These are phyloP conservation scores for Crotalus tigris DNA, from an alignment of 2,113 vertebrate species.

Conservation along the genomic window DNA sequence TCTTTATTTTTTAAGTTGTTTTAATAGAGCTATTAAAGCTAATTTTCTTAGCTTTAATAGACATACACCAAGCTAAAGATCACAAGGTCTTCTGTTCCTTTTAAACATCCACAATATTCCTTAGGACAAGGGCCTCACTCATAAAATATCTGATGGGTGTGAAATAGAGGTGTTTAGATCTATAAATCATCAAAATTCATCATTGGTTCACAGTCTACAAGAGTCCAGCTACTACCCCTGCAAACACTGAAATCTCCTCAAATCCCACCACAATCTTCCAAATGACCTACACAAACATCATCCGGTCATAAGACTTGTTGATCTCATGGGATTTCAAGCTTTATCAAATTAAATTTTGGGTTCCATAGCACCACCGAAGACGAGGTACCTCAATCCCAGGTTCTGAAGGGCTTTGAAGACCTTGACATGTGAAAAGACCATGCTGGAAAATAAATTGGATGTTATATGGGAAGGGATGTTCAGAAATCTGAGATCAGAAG, in stretches of 20 bases:
- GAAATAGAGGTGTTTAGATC: neutral
- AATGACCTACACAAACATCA: neutral
- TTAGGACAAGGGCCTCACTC: neutral
- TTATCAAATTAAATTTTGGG: neutral
- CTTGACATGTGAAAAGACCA: neutral
- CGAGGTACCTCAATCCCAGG: neutral
- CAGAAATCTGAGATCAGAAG: neutral
- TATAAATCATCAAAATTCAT: neutral
- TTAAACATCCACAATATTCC: neutral
- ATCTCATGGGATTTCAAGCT: neutral
- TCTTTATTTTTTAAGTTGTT: neutral
- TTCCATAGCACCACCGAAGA: neutral
- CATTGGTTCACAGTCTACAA: neutral
- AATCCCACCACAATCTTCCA: neutral
- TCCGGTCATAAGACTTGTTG: neutral
- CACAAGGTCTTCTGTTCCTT: neutral
- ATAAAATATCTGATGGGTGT: neutral
- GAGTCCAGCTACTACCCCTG: neutral
- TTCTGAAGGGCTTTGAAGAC: neutral
- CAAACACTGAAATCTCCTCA: neutral
- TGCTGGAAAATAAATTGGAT: neutral
- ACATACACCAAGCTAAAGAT: neutral
- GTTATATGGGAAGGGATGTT: neutral
- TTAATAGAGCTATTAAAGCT: neutral
- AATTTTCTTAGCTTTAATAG: neutral